Conservation (phyloP, 2,888 invertebrate species). For the Perizoma flavofasciatum region DNA sequence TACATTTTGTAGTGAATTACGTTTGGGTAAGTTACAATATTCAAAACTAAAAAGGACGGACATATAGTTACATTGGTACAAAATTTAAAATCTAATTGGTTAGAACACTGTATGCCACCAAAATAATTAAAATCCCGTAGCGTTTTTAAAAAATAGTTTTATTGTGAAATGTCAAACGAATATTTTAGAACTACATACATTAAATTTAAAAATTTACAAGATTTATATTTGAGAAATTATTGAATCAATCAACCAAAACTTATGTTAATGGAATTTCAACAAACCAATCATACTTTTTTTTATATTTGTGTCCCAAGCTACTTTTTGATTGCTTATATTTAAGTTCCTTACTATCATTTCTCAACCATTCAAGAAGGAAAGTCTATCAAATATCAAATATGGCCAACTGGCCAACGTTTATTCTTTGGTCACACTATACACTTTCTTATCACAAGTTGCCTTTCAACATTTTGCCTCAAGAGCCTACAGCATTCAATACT, state of each 20-base stretch:
- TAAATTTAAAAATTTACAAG: neutral
- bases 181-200: too few relatives aligned
- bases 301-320: neutral
- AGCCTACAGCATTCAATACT: conserved; percentile 4
- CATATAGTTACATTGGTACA: conserved; percentile 7
- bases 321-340: conserved; percentile 1
- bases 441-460: conserved; percentile 21
- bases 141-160: too few relatives aligned
- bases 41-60: conserved; percentile 26
- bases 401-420: neutral
- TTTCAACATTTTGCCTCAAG: conserved; percentile 5
- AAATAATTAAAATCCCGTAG: neutral
- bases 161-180: too few relatives aligned
- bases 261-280: neutral
- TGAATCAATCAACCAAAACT: neutral
- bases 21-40: conserved; percentile 8
- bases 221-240: neutral
- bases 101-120: neutral
- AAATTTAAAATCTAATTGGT: neutral
- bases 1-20: neutral
- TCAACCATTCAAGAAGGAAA: neutral
- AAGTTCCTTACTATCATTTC: too few relatives aligned
- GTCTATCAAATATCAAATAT: conserved; percentile 5
- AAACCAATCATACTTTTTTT: conserved; percentile 2
- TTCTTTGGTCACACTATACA: conserved; percentile 11